Evolutionary conservation across 1,140 invertebrate genomes (phyloP).

Genomic region (Hydropsyche tenuis): DNA sequence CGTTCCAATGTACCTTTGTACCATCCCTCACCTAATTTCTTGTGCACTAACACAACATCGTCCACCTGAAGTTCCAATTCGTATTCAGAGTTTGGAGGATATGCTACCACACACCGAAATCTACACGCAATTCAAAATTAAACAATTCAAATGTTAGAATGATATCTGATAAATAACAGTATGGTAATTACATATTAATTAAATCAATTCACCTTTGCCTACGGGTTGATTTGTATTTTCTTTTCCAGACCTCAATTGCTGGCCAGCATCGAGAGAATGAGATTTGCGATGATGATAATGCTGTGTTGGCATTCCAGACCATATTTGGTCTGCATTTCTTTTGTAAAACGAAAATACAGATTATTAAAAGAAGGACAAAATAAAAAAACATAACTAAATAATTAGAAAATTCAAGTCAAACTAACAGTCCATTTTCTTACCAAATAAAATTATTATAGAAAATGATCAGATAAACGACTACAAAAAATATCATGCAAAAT

Average conservation of each 20-base stretch:
- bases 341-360: too few relatives aligned
- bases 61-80: slow-evolving; percentile 88
- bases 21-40: slow-evolving; percentile 94
- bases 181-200: background rate
- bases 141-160: background rate
- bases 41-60: slow-evolving; percentile 90
- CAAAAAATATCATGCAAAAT: background rate
- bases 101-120: slow-evolving; percentile 90
- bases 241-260: slow-evolving; percentile 58
- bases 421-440: too few relatives aligned
- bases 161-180: too few relatives aligned
- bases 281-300: slow-evolving; percentile 74
- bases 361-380: too few relatives aligned
- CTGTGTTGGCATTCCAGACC: slow-evolving; percentile 25
- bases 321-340: background rate
- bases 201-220: slow-evolving; percentile 63
- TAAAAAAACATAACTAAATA: too few relatives aligned
- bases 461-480: too few relatives aligned
- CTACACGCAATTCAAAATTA: slow-evolving; percentile 53
- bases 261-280: slow-evolving; percentile 77
- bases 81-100: slow-evolving; percentile 94
- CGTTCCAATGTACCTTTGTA: slow-evolving; percentile 91
- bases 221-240: slow-evolving; percentile 60
- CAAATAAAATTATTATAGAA: too few relatives aligned
- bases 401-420: too few relatives aligned